Conservation (phyloP, 2,888 invertebrate species). For the Lycophotia porphyrea region DNA sequence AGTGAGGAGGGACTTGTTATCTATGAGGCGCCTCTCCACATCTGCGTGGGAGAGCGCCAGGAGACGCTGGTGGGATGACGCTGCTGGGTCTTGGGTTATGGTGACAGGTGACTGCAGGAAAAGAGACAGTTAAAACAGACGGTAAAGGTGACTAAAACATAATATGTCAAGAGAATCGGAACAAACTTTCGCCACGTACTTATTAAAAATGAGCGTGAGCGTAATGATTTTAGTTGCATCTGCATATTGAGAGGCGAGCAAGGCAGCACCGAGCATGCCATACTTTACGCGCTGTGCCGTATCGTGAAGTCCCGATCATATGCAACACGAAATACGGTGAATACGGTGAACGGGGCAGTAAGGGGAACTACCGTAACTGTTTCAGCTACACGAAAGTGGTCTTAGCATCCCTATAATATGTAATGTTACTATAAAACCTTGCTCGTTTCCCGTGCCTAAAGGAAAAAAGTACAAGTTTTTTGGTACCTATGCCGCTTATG, state of each 20-base stretch:
- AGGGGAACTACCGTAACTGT: too few species aligned
- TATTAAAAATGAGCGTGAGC: too few species aligned
- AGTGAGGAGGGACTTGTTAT: conserved; percentile 97
- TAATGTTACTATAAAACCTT: neutral
- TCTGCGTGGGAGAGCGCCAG: conserved; percentile 95
- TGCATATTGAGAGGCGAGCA: neutral
- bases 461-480: too few species aligned
- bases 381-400: too few species aligned
- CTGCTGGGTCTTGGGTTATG: conserved; percentile 93
- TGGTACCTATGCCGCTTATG: too few species aligned
- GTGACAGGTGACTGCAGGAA: conserved; percentile 86
- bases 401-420: neutral
- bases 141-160: neutral
- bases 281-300: neutral
- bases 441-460: too few species aligned
- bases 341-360: too few species aligned
- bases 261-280: neutral
- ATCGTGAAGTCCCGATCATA: neutral
- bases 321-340: too few species aligned
- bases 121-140: neutral
- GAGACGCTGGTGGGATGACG: conserved; percentile 97
- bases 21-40: conserved; percentile 96
- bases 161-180: neutral
- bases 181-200: neutral
- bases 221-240: neutral